Evolutionary conservation across 2,888 invertebrate genomes (phyloP).

Genomic region (Diarsia brunnea): DNA sequence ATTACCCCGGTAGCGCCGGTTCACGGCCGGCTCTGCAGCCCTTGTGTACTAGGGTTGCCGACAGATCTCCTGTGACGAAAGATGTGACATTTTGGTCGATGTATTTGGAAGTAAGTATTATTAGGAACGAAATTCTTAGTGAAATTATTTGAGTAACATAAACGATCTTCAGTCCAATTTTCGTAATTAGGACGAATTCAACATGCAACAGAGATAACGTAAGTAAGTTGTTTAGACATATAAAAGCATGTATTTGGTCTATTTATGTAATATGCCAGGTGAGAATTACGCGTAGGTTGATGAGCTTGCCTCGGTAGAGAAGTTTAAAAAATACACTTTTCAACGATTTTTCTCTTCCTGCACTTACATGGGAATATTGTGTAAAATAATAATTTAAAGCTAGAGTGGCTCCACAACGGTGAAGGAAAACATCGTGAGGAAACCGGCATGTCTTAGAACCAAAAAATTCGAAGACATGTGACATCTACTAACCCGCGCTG

Average conservation of each 20-base stretch:
- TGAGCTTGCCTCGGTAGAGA: neutral
- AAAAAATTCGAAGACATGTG: too few species aligned
- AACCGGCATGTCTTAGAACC: too few species aligned
- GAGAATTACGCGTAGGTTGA: neutral
- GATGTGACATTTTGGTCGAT: constrained; percentile 34
- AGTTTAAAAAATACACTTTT: neutral
- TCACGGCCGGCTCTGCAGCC: constrained; percentile 77
- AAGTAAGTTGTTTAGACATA: neutral
- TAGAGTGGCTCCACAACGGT: neutral
- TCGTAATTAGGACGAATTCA: neutral
- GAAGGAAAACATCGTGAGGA: too few species aligned
- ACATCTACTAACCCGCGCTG: too few species aligned
- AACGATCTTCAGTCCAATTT: neutral
- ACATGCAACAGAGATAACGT: neutral
- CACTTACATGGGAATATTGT: neutral
- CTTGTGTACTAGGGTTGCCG: constrained; percentile 63
- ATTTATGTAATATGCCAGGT: neutral
- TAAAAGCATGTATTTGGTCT: neutral
- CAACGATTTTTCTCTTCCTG: neutral
- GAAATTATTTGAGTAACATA: neutral
- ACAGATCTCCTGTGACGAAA: constrained; percentile 44
- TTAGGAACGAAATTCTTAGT: neutral
- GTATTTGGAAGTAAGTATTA: neutral
- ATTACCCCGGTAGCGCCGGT: constrained; percentile 82
- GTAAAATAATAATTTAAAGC: neutral